Conservation (phyloP, 2,888 invertebrate species). For the Oligia latruncula region DNA sequence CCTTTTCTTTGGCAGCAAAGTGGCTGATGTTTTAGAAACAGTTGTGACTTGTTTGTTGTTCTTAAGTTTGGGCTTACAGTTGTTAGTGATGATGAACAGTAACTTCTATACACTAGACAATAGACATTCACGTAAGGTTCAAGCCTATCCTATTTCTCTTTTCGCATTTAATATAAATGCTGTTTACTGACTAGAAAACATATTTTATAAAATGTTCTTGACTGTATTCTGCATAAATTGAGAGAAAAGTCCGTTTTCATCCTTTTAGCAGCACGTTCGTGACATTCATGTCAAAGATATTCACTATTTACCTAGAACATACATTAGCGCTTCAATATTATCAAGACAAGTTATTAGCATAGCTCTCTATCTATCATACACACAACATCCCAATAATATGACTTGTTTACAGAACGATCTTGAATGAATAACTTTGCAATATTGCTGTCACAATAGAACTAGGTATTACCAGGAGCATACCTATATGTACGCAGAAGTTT, state of each 20-base stretch:
- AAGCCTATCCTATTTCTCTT: neutral
- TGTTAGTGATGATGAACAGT: neutral
- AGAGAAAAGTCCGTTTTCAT: neutral
- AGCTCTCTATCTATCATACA: neutral
- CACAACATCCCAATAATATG: constrained; percentile 1
- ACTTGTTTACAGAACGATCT: neutral
- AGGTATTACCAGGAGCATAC: neutral
- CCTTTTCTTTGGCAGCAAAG: constrained; percentile 23
- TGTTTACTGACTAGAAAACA: neutral
- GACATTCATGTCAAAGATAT: neutral
- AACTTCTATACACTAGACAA: neutral
- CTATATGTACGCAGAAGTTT: neutral
- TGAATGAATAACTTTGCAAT: constrained; percentile 3
- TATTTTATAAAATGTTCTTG: neutral
- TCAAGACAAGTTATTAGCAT: neutral
- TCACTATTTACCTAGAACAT: neutral
- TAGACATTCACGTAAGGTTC: neutral
- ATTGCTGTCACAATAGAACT: neutral
- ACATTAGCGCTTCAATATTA: neutral
- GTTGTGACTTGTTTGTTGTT: constrained; percentile 31
- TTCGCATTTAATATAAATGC: neutral
- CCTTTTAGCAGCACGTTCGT: neutral
- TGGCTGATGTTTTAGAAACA: constrained; percentile 25
- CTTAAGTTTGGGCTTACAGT: neutral
- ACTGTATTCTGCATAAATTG: neutral